Evolutionary conservation across 35 echinoderm and acorn worm genomes (phyloP).

Genomic region (Lytechinus pictus): DNA sequence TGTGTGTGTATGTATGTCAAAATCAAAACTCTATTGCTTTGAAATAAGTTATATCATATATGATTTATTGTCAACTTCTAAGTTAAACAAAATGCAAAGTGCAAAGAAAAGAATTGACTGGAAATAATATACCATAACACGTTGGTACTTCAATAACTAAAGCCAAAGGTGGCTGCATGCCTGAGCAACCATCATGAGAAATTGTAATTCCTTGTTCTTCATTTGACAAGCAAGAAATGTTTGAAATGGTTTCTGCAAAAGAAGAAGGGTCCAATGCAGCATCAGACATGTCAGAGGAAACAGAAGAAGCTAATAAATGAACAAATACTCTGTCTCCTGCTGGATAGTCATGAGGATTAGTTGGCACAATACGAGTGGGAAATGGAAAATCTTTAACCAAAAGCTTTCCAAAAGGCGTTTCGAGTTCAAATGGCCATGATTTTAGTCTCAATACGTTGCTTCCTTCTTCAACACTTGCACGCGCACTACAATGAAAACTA

Average conservation of each 20-base stretch:
- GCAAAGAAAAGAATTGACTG: no score
- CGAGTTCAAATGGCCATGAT: constrained; percentile 32
- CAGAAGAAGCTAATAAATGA: constrained; percentile 26
- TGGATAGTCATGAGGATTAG: constrained; percentile 60
- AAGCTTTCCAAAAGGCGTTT: constrained; percentile 23
- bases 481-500: neutral
- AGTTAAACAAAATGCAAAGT: no score
- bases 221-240: neutral
- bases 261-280: neutral
- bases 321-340: constrained; percentile 62
- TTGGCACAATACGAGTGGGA: constrained; percentile 20
- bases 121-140: constrained; percentile 32
- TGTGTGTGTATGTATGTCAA: no score
- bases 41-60: no score
- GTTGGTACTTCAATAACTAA: constrained; percentile 45
- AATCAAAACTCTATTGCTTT: no score
- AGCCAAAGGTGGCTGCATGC: neutral
- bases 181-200: neutral
- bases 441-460: neutral
- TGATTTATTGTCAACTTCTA: no score
- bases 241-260: neutral
- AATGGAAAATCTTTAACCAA: neutral
- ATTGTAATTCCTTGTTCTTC: neutral
- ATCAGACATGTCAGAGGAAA: neutral
- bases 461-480: neutral